A percentile compares a stretch with the other conserved stretches of the same genome.
These are phyloP conservation scores for Pristionchus exspectatus DNA, from an alignment of 2,888 invertebrate genomes.

Conservation along the genomic window DNA sequence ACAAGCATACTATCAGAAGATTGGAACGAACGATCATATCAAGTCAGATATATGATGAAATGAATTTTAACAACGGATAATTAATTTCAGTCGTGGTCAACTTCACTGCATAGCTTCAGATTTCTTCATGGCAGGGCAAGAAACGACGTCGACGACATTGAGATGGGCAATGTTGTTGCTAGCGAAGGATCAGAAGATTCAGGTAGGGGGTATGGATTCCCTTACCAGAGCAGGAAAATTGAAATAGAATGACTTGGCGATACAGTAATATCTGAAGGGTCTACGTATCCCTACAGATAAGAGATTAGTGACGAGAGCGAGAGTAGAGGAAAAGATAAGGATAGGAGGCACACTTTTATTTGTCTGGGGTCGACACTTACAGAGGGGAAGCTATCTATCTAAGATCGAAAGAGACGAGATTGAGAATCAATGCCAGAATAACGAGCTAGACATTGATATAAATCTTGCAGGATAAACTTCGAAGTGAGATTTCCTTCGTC, in stretches of 20 bases:
- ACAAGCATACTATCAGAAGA: constrained; percentile 7
- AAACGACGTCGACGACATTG: background rate
- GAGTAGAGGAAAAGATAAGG: background rate
- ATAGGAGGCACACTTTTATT: background rate
- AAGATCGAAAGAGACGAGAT: background rate
- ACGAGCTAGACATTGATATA: background rate
- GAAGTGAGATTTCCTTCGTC: background rate
- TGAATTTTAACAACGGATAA: background rate
- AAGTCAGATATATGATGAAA: background rate
- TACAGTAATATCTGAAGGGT: background rate
- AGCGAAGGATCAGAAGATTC: background rate
- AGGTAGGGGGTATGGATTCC: background rate
- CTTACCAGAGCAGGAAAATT: too few relatives aligned
- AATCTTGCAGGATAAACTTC: background rate
- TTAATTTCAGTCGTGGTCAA: background rate
- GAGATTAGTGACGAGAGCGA: background rate
- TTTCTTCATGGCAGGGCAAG: constrained; percentile 13
- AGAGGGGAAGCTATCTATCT: background rate
- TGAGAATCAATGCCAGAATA: background rate
- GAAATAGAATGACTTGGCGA: background rate
- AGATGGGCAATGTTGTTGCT: constrained; percentile 20
- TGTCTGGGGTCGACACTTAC: background rate
- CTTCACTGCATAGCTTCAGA: background rate
- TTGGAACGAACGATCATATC: background rate
- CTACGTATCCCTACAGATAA: background rate